These are phyloP conservation scores for Apoderus coryli DNA, from an alignment of 2,888 invertebrate genomes.

Conservation along the genomic window DNA sequence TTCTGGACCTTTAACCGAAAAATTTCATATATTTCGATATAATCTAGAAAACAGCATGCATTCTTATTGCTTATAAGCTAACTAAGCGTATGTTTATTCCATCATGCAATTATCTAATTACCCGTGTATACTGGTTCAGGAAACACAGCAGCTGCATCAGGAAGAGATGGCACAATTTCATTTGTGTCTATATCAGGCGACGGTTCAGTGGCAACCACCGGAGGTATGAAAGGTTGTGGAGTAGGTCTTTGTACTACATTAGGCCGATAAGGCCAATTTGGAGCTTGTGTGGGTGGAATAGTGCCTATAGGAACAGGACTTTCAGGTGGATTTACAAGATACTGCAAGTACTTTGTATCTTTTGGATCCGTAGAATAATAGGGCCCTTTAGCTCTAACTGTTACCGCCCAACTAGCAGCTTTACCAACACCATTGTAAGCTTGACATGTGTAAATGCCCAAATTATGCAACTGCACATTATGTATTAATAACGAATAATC, in stretches of 20 bases:
- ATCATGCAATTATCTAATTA: constrained; percentile 16
- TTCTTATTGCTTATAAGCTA: too few species aligned
- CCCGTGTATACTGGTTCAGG: constrained; percentile 17
- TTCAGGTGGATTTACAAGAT: constrained; percentile 41
- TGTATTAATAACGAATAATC: constrained; percentile 64
- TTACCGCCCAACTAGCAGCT: constrained; percentile 63
- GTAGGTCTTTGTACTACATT: constrained; percentile 21
- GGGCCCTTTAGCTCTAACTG: constrained; percentile 56
- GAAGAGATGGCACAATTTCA: constrained; percentile 18
- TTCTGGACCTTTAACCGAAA: too few species aligned
- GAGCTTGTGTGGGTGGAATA: constrained; percentile 16
- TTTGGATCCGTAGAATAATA: constrained; percentile 41
- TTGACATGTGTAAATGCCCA: constrained; percentile 79
- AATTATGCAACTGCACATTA: constrained; percentile 50
- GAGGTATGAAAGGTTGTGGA: constrained; percentile 22
- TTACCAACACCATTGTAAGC: constrained; percentile 67
- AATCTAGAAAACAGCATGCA: too few species aligned
- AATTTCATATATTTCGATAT: too few species aligned
- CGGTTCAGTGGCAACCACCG: constrained; percentile 17
- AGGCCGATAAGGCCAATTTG: constrained; percentile 14
- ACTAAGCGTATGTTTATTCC: too few species aligned
- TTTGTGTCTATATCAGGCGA: constrained; percentile 15
- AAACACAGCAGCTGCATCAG: constrained; percentile 10
- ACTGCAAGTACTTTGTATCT: constrained; percentile 44
- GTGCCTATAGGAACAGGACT: constrained; percentile 22